Percentiles rank a stretch among this genome's conserved stretches.
phyloP scores from a whole-genome alignment of 2,113 vertebrate species.

The Gymnorhina tibicen region DNA sequence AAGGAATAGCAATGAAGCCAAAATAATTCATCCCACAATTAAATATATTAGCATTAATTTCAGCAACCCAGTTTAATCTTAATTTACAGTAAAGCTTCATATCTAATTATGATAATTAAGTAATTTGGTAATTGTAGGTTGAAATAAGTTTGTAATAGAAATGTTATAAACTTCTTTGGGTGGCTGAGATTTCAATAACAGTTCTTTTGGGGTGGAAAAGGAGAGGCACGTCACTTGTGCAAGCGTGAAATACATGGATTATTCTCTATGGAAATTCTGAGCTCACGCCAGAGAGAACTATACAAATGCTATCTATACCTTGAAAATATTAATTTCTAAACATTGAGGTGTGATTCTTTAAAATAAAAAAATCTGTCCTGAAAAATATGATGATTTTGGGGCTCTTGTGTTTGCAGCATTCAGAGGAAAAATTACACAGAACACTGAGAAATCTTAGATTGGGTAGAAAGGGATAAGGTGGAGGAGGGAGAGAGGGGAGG shows the following conservation, averaged over 20 bases:
- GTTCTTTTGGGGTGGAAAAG: neutral
- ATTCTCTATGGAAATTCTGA: neutral
- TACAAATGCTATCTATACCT: neutral
- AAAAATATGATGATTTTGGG: neutral
- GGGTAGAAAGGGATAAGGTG: neutral
- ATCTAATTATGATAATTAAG: conserved; percentile 39
- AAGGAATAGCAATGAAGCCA: conserved; percentile 36
- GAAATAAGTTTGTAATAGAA: neutral
- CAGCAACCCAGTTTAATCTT: conserved; percentile 3
- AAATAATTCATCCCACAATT: conserved; percentile 36
- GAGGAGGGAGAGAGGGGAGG: neutral
- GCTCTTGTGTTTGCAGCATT: neutral
- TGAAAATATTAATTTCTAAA: neutral
- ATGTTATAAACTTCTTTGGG: neutral
- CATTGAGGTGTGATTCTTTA: neutral
- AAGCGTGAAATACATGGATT: neutral
- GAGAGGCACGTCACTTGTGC: neutral
- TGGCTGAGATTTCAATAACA: neutral
- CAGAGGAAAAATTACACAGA: neutral
- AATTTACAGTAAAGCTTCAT: conserved; percentile 17
- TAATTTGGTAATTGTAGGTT: conserved; percentile 38
- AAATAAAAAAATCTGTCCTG: neutral
- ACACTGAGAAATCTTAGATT: neutral
- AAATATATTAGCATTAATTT: conserved; percentile 49
- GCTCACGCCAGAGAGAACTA: neutral